Evolutionary conservation across 2,888 invertebrate species (phyloP).

Genomic region (Agriopis leucophaearia): DNA sequence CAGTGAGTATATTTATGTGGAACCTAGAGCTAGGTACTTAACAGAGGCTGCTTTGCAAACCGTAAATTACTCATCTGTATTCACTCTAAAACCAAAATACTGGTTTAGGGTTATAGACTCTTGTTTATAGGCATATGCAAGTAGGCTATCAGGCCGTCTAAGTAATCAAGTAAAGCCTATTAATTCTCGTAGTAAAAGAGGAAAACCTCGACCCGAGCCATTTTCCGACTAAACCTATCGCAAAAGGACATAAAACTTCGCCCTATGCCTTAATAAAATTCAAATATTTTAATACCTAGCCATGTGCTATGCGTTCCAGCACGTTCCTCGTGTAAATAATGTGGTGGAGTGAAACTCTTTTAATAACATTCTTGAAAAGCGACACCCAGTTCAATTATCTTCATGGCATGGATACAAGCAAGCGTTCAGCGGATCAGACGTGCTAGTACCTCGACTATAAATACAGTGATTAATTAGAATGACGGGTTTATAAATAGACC

Average conservation of each 20-base stretch:
- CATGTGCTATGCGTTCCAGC: slow-evolving; percentile 11
- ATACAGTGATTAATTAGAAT: slow-evolving; percentile 29
- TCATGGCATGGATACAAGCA: slow-evolving; percentile 17
- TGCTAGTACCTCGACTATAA: slow-evolving; percentile 19
- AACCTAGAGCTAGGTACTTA: neutral
- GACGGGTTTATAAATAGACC: slow-evolving; percentile 17
- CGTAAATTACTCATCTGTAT: neutral
- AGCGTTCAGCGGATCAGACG: slow-evolving; percentile 14
- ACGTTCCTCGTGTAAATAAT: slow-evolving; percentile 6
- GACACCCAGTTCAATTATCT: slow-evolving; percentile 25
- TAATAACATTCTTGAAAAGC: slow-evolving; percentile 16
- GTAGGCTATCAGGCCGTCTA: slow-evolving; percentile 42
- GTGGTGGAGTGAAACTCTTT: neutral
- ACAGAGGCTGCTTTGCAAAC: neutral
- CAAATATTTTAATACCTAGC: slow-evolving; percentile 9
- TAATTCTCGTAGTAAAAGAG: slow-evolving; percentile 41
- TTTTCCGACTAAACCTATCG: slow-evolving; percentile 24
- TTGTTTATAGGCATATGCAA: slow-evolving; percentile 3
- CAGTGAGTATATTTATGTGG: no score
- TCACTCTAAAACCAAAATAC: neutral
- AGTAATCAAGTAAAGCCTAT: slow-evolving; percentile 37
- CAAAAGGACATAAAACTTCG: slow-evolving; percentile 15
- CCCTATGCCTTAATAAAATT: slow-evolving; percentile 19
- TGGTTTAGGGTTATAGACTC: neutral
- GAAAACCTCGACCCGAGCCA: slow-evolving; percentile 50